These are phyloP conservation scores for Jacana jacana DNA, from an alignment of 2,113 vertebrate genomes.

Conservation along the genomic window DNA sequence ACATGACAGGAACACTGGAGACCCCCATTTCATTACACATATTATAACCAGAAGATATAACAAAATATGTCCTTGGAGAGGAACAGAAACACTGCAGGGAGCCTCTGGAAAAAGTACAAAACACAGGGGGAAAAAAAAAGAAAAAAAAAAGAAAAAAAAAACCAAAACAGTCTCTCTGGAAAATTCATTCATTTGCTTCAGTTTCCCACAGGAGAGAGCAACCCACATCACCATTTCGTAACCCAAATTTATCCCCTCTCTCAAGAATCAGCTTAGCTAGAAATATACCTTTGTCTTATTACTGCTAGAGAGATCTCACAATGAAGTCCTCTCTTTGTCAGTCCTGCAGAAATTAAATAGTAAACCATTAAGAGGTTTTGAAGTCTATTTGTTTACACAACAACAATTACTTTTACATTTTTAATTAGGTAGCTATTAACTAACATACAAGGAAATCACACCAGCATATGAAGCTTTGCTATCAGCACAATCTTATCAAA, in stretches of 20 bases:
- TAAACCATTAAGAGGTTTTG: neutral
- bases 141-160: too few species aligned
- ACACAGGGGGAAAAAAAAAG: too few species aligned
- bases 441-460: slow-evolving; percentile 9
- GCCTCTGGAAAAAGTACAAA: neutral
- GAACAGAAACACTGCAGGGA: neutral
- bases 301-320: neutral
- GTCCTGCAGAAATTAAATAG: neutral
- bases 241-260: neutral
- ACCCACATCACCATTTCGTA: neutral
- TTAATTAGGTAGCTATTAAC: slow-evolving; percentile 39
- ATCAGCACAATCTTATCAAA: neutral
- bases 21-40: neutral
- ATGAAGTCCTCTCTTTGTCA: neutral
- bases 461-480: neutral
- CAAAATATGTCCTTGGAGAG: neutral
- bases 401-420: slow-evolving; percentile 23
- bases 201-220: neutral
- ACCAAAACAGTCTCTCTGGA: neutral
- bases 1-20: neutral
- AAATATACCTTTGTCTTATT: neutral
- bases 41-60: neutral
- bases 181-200: neutral
- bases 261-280: neutral
- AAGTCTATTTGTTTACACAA: slow-evolving; percentile 23